A percentile compares a stretch with the other conserved stretches of the same genome.
These are phyloP conservation scores for Platichthys stellatus DNA, from an alignment of 2,113 vertebrate species.

Conservation along the genomic window DNA sequence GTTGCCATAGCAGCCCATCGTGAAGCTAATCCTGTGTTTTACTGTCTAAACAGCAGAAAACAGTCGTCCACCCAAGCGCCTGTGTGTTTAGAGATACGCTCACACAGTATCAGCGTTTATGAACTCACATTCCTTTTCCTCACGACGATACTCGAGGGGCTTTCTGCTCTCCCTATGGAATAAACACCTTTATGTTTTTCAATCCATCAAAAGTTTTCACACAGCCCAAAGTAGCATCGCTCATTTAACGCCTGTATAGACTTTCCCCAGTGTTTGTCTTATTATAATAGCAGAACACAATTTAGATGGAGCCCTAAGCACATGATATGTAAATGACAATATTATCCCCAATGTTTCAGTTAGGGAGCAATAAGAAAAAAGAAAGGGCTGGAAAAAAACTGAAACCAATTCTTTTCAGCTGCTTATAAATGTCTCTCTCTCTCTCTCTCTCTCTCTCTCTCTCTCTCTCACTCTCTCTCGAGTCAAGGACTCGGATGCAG, in stretches of 20 bases:
- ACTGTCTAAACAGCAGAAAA: background rate
- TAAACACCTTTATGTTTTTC: constrained; percentile 56
- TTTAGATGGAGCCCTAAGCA: constrained; percentile 58
- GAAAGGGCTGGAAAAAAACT: constrained; percentile 20
- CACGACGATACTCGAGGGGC: constrained; percentile 11
- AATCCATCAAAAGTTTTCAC: constrained; percentile 64
- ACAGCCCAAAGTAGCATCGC: constrained; percentile 61
- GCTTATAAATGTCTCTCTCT: constrained; percentile 10
- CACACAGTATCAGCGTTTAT: background rate
- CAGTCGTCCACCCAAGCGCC: background rate
- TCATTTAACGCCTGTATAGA: constrained; percentile 67
- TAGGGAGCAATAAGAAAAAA: constrained; percentile 27
- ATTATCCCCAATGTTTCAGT: constrained; percentile 48
- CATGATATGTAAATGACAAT: constrained; percentile 66
- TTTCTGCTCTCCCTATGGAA: constrained; percentile 35
- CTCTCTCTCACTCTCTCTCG: constrained; percentile 3
- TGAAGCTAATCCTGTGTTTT: background rate
- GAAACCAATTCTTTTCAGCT: constrained; percentile 47
- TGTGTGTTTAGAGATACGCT: background rate
- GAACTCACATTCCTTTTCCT: constrained; percentile 35
- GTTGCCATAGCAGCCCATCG: background rate
- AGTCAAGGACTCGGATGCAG: background rate
- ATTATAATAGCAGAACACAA: constrained; percentile 49
- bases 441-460: constrained; percentile 13
- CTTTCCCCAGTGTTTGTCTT: constrained; percentile 50